Evolutionary conservation across 2,113 vertebrate genomes (phyloP).

Genomic region (Podiceps cristatus): DNA sequence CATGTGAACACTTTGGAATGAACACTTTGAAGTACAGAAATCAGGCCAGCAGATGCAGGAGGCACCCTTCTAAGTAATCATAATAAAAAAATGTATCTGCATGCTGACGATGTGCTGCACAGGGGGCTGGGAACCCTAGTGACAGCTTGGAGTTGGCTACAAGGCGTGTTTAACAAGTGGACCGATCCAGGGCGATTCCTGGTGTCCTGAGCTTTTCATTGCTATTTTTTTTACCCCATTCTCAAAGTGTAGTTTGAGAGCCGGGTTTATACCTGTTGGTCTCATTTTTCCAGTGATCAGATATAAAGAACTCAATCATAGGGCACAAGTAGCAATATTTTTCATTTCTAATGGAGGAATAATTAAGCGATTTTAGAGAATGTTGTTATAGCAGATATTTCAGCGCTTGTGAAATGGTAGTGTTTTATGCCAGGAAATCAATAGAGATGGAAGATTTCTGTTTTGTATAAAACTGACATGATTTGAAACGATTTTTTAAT

Average conservation of each 20-base stretch:
- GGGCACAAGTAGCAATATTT: not conserved
- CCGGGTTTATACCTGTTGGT: not conserved
- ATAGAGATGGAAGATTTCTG: not conserved
- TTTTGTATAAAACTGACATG: not conserved
- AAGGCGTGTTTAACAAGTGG: not conserved
- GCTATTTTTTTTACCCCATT: not conserved
- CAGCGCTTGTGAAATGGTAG: not conserved
- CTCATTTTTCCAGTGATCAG: not conserved
- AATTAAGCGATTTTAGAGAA: not conserved
- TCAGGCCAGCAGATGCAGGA: not conserved
- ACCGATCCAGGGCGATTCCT: not conserved
- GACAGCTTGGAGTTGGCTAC: not conserved
- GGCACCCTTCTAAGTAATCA: not conserved
- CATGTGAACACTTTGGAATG: accelerated
- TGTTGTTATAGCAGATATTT: not conserved
- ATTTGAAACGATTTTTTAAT: conserved; percentile 4
- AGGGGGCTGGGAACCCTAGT: not conserved
- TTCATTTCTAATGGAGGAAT: not conserved
- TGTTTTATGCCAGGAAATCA: not conserved
- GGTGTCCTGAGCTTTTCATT: not conserved
- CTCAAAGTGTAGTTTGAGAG: not conserved
- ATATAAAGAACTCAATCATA: not conserved
- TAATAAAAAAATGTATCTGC: not conserved
- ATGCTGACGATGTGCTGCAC: not conserved
- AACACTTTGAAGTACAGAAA: not conserved